Conservation (phyloP, 2,113 vertebrate species). For the Heliornis fulica region DNA sequence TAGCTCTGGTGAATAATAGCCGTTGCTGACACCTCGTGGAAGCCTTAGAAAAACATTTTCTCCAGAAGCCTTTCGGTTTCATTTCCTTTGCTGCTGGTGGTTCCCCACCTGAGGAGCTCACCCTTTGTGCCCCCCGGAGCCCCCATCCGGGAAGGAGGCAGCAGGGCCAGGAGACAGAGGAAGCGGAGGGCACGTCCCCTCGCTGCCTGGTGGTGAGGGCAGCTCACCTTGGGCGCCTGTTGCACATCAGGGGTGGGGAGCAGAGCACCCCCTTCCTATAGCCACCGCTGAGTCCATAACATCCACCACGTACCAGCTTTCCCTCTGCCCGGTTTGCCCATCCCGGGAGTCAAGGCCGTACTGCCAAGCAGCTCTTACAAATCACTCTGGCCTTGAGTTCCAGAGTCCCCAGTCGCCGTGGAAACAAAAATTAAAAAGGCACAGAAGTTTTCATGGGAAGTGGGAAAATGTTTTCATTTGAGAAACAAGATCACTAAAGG, state of each 20-base stretch:
- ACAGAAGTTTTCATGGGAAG: not conserved
- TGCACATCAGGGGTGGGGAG: not conserved
- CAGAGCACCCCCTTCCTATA: not conserved
- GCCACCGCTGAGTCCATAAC: not conserved
- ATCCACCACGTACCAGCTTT: fast-evolving
- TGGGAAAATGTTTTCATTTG: not conserved
- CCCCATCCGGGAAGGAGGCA: not conserved
- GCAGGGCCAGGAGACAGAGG: not conserved
- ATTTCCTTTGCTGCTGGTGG: not conserved
- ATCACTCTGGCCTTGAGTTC: not conserved
- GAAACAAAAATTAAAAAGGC: not conserved
- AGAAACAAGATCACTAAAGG: not conserved
- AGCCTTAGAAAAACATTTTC: not conserved
- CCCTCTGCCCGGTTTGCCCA: not conserved
- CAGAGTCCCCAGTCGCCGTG: not conserved
- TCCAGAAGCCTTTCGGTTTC: not conserved
- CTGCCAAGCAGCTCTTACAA: not conserved
- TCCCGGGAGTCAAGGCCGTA: not conserved
- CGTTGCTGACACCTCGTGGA: conserved; percentile 53
- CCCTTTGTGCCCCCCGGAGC: not conserved
- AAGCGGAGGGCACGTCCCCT: not conserved
- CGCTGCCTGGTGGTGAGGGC: not conserved
- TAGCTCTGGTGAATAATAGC: not conserved
- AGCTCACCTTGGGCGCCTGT: not conserved
- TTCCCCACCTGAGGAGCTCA: not conserved